Evolutionary conservation across 2,113 vertebrate genomes (phyloP), one percentile per base, ranked within the genome.

Genomic region (Brachypteracias leptosomus): DNA sequence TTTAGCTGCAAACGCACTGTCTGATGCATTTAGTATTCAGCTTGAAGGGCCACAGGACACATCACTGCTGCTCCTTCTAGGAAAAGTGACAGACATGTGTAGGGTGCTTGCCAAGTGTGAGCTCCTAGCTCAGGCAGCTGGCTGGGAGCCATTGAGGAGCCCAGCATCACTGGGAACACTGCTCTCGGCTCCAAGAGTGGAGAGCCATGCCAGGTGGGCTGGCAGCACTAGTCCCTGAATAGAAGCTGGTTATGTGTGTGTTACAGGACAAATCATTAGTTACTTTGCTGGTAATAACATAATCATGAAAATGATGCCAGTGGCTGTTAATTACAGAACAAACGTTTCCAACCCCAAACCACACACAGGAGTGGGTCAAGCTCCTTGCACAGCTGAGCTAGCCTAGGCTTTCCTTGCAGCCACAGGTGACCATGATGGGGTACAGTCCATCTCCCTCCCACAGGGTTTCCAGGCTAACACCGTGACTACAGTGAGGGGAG

Each of bases 1-100:
- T 96, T 96, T 92, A 96, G 85, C 73, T 22, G 40, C 75, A 72
- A 71, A 84, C 42, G 22, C 70, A 29, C 73, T 87, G 61, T 93
- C 93, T 96, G 93, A 67, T 90, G 90, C 73, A 66, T 89, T 93
- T 79, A 81, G 26, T 21, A 49, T 73, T 82, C 2, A 1, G 22
- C 52, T 81, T 61, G 28, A 58, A 62, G 68, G 61, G 65, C 70
- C 3, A 3, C 66, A 75, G 90, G 90, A 89, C 73, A 81, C 80
- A 44, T 94, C 75, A 85, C 44, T 0, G 2, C 40, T 59, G 79
- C 61, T 93, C 76, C 65, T 75, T 66, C 68, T 85, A 67, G 80
- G 49, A 88, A 49, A 92, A 68, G 85, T 66, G 88, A 89, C 73
- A 89, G 85, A 75, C 65, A 0, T 15, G 55, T 38, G 71, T 9